phyloP scores from a whole-genome alignment of 2,797 vertebrate genomes.

The Protonibea diacanthus region DNA sequence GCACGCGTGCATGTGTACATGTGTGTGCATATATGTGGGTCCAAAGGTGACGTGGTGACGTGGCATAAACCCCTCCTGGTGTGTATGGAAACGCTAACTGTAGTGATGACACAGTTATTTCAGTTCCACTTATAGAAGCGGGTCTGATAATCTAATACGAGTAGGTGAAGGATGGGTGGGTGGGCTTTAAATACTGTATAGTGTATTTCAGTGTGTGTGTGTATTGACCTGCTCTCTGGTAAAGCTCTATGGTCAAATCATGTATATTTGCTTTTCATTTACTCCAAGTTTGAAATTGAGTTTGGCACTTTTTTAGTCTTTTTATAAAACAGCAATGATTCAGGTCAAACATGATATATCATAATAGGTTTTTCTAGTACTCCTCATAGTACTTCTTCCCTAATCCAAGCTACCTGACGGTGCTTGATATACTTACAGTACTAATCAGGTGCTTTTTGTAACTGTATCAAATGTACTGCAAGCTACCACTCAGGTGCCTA shows the following conservation, averaged over 20 bases:
- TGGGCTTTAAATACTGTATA: conserved; percentile 17
- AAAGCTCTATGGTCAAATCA: not conserved
- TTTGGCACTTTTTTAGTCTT: not conserved
- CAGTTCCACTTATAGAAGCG: conserved; percentile 31
- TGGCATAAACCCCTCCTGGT: conserved; percentile 45
- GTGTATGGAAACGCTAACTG: conserved; percentile 26
- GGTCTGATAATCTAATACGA: conserved; percentile 38
- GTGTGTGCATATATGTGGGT: conserved; percentile 42
- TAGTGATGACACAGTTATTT: conserved; percentile 42
- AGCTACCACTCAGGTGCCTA: not conserved
- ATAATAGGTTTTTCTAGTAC: not conserved
- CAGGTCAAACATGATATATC: not conserved
- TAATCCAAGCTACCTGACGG: not conserved
- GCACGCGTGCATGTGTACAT: conserved; percentile 60
- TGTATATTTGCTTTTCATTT: conserved; percentile 4
- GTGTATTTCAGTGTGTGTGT: not conserved
- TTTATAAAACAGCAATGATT: not conserved
- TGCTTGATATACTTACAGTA: not conserved
- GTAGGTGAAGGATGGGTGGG: conserved; percentile 19
- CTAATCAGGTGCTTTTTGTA: not conserved
- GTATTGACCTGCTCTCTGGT: not conserved
- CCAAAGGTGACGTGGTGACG: conserved; percentile 47
- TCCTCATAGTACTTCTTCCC: not conserved
- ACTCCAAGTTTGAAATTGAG: not conserved
- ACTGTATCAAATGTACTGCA: not conserved